Evolutionary conservation across 2,888 invertebrate genomes (phyloP), one percentile per base, ranked within the genome.

Genomic region (Andricus quercusramuli): DNA sequence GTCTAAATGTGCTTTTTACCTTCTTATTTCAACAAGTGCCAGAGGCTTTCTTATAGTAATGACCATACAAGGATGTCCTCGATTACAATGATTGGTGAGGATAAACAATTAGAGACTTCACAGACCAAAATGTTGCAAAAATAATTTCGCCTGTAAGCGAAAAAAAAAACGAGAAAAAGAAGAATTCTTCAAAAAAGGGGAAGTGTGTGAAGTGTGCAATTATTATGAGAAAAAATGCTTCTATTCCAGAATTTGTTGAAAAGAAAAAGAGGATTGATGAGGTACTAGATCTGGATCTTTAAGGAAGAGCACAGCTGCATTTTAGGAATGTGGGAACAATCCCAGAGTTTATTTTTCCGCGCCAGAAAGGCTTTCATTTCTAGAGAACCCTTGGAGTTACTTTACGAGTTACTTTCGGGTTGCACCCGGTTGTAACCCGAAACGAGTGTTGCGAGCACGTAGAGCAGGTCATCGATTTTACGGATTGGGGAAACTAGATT

Each of bases 381-480:
- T n/a, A 20, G 32, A 78, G 51, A 78, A 65, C 70, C 56, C 64
- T 65, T 77, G 41, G 51, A 51, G 68, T 79, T 51, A 47, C 56
- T 51, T 80, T 68, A 79, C 83, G 81, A 81, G 37, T 37, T 37
- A 37, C 37, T 37, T 37, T 37, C 37, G 37, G 37, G 37, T 37
- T 76, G 76, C 15, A 67, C 47, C 56, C 56, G 68, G 62, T 44
- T 64, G 80, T 82, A 83, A 83, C 81, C 80, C 79, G 82, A 83
- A 82, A 76, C 82, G 70, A 74, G 79, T 44, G 80, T 80, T 79
- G 32, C n/a, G 67, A 78, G 44, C 81, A 77, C 81, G 78, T 59
- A 68, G 77, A 32, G 44, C 37, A 80, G 77, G 81, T 84, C 86
- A 85, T 84, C 84, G 86, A 87, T 86, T 86, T 86, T 84, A 84